A percentile compares a stretch with the other conserved stretches of the same genome.
These are phyloP conservation scores for Apamea monoglypha DNA, from an alignment of 2,888 invertebrate species.

Conservation along the genomic window DNA sequence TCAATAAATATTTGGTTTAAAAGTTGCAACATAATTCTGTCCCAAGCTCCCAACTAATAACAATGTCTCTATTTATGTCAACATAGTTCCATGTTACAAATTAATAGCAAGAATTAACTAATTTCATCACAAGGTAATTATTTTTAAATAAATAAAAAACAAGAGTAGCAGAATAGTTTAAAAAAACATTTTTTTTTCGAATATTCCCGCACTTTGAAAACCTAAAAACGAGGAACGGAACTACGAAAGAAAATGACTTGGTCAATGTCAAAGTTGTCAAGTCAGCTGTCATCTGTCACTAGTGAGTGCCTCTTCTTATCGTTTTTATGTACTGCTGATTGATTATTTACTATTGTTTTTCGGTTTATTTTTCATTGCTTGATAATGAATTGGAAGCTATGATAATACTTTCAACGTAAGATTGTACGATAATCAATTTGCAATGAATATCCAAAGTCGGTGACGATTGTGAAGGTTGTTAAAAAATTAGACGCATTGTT, in stretches of 20 bases:
- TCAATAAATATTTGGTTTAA: background rate
- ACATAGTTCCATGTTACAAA: background rate
- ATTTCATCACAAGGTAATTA: background rate
- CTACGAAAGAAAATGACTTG: background rate
- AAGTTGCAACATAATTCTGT: background rate
- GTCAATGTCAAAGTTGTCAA: conserved; percentile 19
- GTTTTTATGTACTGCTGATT: conserved; percentile 38
- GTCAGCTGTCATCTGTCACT: conserved; percentile 37
- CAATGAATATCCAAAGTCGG: conserved; percentile 71
- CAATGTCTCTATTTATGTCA: background rate
- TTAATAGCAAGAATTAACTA: background rate
- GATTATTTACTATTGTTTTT: conserved; percentile 56
- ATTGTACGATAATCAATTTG: conserved; percentile 46
- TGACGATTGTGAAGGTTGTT: conserved; percentile 69
- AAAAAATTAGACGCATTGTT: conserved; percentile 69
- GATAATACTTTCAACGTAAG: conserved; percentile 31
- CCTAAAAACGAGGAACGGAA: background rate
- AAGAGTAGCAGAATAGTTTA: background rate
- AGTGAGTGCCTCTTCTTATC: conserved; percentile 3
- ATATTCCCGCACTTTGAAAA: background rate
- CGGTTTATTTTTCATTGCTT: conserved; percentile 39
- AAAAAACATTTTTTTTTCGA: background rate
- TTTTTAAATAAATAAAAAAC: background rate
- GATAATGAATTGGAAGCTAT: conserved; percentile 31
- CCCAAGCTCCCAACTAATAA: background rate